Evolutionary conservation across 2,888 invertebrate species (phyloP).

Genomic region (Alsophila aescularia): DNA sequence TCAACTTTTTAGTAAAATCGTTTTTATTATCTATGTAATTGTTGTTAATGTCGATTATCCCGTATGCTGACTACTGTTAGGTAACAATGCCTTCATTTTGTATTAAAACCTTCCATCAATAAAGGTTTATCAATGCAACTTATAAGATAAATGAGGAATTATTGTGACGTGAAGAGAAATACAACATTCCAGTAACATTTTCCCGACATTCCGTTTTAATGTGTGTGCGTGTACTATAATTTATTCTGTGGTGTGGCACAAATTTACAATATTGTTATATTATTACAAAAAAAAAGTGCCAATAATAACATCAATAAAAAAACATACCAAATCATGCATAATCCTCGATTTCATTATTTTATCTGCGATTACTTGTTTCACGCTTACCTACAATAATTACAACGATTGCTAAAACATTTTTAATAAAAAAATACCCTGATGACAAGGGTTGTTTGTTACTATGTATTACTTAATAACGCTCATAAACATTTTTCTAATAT

Average conservation of each 20-base stretch:
- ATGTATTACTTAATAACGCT: constrained; percentile 39
- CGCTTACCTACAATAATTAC: not conserved
- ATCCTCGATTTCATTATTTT: not conserved
- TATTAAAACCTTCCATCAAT: no score
- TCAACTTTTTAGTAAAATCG: constrained; percentile 25
- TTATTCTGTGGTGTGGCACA: constrained; percentile 12
- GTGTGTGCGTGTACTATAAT: no score
- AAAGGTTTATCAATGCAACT: not conserved
- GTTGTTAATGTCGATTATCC: no score
- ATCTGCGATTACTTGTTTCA: not conserved
- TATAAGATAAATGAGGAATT: no score
- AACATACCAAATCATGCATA: constrained; percentile 8
- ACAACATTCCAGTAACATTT: not conserved
- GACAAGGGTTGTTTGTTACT: constrained; percentile 22
- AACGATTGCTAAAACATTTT: not conserved
- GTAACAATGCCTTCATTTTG: no score
- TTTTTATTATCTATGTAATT: constrained; percentile 13
- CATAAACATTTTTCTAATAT: constrained; percentile 54
- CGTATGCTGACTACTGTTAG: no score
- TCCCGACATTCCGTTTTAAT: constrained; percentile 7
- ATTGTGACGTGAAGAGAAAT: no score
- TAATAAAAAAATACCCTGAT: constrained; percentile 2
- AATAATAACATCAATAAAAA: constrained; percentile 14
- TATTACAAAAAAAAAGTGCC: constrained; percentile 27
- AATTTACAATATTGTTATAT: constrained; percentile 9